These are phyloP conservation scores for Delia radicum DNA, from an alignment of 1,140 invertebrate genomes.

Conservation along the genomic window DNA sequence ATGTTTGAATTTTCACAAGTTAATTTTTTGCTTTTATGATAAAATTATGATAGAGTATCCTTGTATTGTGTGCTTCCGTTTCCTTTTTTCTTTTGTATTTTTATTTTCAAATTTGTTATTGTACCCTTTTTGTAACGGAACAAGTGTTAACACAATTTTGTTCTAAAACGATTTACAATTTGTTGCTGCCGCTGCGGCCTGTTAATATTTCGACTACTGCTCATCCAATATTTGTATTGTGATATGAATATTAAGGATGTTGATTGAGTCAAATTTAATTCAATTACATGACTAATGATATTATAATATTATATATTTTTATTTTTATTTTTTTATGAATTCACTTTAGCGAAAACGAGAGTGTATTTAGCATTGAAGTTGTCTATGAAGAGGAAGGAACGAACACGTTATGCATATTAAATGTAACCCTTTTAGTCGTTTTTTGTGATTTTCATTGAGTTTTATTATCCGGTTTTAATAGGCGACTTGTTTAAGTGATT, in stretches of 20 bases:
- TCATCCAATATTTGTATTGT: neutral
- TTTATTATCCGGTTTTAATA: neutral
- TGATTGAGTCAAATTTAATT: slow-evolving; percentile 24
- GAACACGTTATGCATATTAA: slow-evolving; percentile 2
- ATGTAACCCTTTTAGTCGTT: slow-evolving; percentile 10
- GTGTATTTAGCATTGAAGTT: neutral
- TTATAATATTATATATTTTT: slow-evolving; percentile 7
- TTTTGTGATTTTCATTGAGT: neutral
- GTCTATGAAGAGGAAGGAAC: neutral
- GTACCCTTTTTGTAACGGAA: neutral
- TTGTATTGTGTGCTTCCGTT: neutral
- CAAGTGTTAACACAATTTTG: slow-evolving; percentile 16
- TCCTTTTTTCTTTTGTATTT: neutral
- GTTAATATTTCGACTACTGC: neutral
- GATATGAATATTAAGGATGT: slow-evolving; percentile 12
- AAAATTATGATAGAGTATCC: neutral
- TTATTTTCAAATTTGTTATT: neutral
- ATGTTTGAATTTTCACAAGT: slow-evolving; percentile 53
- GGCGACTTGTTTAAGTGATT: neutral
- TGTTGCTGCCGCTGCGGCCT: neutral
- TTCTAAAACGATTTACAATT: slow-evolving; percentile 15
- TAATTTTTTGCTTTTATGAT: slow-evolving; percentile 38
- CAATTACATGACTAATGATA: slow-evolving; percentile 22
- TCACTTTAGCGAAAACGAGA: neutral
- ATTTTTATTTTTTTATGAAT: neutral